Evolutionary conservation across 2,888 invertebrate genomes (phyloP).

Genomic region (Incurvaria masculella): DNA sequence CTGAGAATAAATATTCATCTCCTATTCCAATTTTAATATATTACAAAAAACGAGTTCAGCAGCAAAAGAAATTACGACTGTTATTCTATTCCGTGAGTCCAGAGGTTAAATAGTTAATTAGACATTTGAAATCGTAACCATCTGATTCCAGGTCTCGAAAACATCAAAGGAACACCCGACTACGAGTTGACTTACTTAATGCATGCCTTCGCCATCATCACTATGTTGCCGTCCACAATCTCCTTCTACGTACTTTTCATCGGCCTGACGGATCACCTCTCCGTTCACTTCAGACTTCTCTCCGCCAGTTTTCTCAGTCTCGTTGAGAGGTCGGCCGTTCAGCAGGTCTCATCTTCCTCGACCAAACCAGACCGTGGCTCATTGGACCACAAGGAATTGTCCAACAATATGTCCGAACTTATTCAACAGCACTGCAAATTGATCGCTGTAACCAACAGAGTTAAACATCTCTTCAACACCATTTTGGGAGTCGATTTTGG

Average conservation of each 20-base stretch:
- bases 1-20: too few species aligned
- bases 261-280: neutral
- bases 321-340: neutral
- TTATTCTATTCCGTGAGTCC: too few species aligned
- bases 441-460: neutral
- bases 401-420: neutral
- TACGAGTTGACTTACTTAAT: neutral
- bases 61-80: too few species aligned
- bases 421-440: neutral
- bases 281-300: neutral
- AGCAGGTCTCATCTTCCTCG: too few species aligned
- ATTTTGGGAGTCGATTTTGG: neutral
- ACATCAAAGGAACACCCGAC: neutral
- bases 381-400: neutral
- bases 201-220: neutral
- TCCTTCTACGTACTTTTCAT: neutral
- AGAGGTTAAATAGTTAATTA: neutral
- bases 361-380: neutral
- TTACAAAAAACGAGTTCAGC: too few species aligned
- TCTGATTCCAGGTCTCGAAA: neutral
- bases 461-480: neutral
- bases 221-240: neutral
- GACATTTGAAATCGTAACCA: neutral
- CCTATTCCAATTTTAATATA: too few species aligned
- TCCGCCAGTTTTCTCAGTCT: neutral